These are phyloP conservation scores for Leucophenga montana DNA, from an alignment of 2,888 invertebrate genomes.

Conservation along the genomic window DNA sequence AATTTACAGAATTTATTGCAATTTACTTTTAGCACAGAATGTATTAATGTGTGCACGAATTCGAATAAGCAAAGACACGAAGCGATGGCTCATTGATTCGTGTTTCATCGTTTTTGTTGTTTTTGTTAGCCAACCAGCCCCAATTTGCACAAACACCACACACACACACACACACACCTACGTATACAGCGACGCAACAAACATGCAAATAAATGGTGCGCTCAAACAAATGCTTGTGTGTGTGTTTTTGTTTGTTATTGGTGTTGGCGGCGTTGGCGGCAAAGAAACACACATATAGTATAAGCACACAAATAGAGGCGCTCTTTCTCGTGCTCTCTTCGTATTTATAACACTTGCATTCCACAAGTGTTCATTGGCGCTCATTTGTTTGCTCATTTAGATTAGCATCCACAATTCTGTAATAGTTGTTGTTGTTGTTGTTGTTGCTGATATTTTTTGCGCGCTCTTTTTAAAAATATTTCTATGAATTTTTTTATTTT, in stretches of 20 bases:
- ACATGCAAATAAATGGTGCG: no score
- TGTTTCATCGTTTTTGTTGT: not conserved
- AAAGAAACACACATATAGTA: not conserved
- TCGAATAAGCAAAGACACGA: not conserved
- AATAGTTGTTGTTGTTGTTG: conserved; percentile 3
- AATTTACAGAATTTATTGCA: no score
- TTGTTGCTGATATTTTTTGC: not conserved
- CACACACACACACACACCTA: conserved; percentile 12
- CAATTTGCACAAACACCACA: conserved; percentile 16
- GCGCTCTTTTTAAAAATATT: conserved; percentile 13
- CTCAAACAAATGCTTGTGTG: not conserved
- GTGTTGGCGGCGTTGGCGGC: conserved; percentile 11
- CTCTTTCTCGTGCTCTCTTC: not conserved
- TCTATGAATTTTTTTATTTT: conserved; percentile 35
- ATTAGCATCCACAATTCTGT: conserved; percentile 1
- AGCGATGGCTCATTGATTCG: no score
- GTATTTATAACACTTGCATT: conserved; percentile 29
- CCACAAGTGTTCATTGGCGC: conserved; percentile 37
- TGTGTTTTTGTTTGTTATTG: conserved; percentile 14
- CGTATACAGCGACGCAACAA: not conserved
- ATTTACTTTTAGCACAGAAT: no score
- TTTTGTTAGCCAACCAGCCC: not conserved
- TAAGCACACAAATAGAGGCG: no score
- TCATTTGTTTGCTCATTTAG: not conserved
- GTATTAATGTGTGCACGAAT: no score